Conservation (phyloP, 2,888 invertebrate species). For the Drosophila stalkeri region DNA sequence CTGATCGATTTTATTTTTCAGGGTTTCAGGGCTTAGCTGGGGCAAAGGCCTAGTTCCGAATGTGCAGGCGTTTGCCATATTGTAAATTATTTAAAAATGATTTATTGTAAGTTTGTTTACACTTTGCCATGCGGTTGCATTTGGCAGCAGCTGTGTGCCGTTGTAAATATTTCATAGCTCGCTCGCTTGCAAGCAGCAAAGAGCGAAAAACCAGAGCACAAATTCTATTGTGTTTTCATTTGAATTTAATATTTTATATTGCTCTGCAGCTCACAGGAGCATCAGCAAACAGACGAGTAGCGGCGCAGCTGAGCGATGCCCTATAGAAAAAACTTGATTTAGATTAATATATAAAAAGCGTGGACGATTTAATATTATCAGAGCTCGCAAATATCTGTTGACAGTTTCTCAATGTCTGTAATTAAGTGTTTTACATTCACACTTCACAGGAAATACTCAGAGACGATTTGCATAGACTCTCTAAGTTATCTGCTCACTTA, state of each 20-base stretch:
- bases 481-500: no score
- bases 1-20: slow-evolving; percentile 44
- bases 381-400: no score
- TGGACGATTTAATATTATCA: no score
- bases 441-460: no score
- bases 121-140: slow-evolving; percentile 72
- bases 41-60: slow-evolving; percentile 1
- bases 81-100: slow-evolving; percentile 77
- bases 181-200: slow-evolving; percentile 22
- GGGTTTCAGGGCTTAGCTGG: background rate
- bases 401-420: no score
- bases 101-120: slow-evolving; percentile 77
- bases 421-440: no score
- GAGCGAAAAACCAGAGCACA: slow-evolving; percentile 43
- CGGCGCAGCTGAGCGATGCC: slow-evolving; percentile 11
- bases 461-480: no score
- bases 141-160: slow-evolving; percentile 58
- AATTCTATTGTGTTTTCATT: slow-evolving; percentile 75
- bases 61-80: slow-evolving; percentile 47
- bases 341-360: background rate
- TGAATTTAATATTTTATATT: slow-evolving; percentile 73
- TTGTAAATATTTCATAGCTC: slow-evolving; percentile 63
- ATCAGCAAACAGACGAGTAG: background rate
- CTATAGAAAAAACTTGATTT: background rate
- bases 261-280: slow-evolving; percentile 23